Evolutionary conservation across 2,113 vertebrate genomes (phyloP).

Genomic region (Smithornis capensis): DNA sequence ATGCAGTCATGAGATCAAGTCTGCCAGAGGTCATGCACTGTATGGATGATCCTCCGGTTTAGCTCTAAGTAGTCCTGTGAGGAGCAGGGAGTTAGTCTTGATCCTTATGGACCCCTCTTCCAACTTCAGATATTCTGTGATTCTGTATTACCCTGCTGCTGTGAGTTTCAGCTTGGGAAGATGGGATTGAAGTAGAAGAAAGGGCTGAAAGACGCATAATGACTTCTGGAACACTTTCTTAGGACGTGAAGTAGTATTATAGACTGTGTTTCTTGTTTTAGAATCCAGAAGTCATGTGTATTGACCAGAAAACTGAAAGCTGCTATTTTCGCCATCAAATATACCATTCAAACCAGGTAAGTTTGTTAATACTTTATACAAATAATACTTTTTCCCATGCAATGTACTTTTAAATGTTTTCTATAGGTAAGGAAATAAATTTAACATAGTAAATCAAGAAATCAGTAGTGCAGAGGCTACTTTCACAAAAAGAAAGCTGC

Average conservation of each 20-base stretch:
- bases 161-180: background rate
- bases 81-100: background rate
- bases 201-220: background rate
- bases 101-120: background rate
- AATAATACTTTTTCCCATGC: background rate
- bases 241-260: background rate
- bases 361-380: background rate
- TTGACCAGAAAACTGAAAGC: background rate
- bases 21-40: background rate
- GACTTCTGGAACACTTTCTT: background rate
- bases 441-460: background rate
- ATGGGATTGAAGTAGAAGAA: background rate
- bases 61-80: background rate
- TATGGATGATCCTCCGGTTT: background rate
- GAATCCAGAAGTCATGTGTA: background rate
- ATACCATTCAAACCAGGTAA: background rate
- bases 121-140: background rate
- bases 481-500: background rate
- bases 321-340: background rate
- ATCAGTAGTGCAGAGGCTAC: accelerated
- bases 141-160: background rate
- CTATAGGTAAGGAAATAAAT: background rate
- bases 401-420: background rate
- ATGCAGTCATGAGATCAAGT: background rate
- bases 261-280: background rate